Percentiles rank a stretch among this genome's conserved stretches.
Conservation (phyloP, 2,888 invertebrate species). For the Cerastis rubricosa region DNA sequence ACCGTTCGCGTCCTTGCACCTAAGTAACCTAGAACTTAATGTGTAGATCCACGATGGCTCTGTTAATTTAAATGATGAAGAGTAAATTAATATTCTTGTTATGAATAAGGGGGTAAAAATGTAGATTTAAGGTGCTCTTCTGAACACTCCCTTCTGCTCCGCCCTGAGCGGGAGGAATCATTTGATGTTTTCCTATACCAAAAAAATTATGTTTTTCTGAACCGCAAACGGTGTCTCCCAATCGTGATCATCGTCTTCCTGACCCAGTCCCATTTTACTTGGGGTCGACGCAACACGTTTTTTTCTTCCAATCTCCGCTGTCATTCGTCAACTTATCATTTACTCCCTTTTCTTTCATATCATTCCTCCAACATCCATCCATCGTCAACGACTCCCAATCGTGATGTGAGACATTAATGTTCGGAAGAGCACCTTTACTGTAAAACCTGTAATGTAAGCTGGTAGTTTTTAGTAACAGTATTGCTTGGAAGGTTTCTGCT, state of each 20-base stretch:
- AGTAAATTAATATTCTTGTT: neutral
- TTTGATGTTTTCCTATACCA: too few relatives aligned
- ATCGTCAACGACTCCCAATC: neutral
- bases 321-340: too few relatives aligned
- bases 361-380: too few relatives aligned
- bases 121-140: conserved; percentile 1
- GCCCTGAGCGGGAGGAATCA: too few relatives aligned
- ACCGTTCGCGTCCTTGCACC: neutral
- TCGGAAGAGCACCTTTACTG: conserved; percentile 2
- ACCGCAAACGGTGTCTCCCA: neutral
- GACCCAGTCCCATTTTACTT: too few relatives aligned
- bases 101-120: conserved; percentile 23
- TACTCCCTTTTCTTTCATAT: too few relatives aligned
- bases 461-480: neutral
- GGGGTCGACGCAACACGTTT: too few relatives aligned
- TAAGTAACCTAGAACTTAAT: neutral
- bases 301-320: too few relatives aligned
- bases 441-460: conserved; percentile 20
- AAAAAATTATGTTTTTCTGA: too few relatives aligned
- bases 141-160: too few relatives aligned
- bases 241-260: too few relatives aligned
- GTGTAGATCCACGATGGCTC: neutral
- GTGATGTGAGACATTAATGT: neutral
- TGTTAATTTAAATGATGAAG: neutral
- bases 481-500: conserved; percentile 9